Evolutionary conservation across 1,140 invertebrate species (phyloP), one percentile per base, ranked within the genome.

Genomic region (Prorops nasuta): DNA sequence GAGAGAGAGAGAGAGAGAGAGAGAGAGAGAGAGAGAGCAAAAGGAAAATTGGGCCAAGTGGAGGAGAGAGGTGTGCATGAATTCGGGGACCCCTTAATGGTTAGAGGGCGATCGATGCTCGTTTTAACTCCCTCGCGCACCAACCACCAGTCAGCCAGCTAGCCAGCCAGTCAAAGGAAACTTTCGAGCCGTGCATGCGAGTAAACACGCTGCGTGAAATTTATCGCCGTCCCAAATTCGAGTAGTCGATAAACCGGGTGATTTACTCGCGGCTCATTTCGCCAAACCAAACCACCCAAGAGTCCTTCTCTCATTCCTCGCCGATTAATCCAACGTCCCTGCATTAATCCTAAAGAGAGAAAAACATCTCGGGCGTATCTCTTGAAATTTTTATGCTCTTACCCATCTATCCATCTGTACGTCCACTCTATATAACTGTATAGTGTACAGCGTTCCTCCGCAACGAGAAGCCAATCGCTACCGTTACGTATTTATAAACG

Each of bases 221-320:
- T 57, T 57, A 57, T 57, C 54, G 54, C 38, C 36, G 51, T 31
- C 32, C 54, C 51, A 52, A 57, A 49, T 57, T 54, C 54, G 31
- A 31, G 6, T 15, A 32, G 37, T 42, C 41, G 46, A 45, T 54
- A 46, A 42, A 46, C 45, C 55, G 19, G 49, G 32, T 54, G 55
- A 57, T 57, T 57, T 57, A 54, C 35, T 57, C 51, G 51, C 22
- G 42, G 22, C 14, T 46, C 20, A 24, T 12, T n/a, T 3, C 19
- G 44, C 15, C 12, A 39, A n/a, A 22, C 24, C 24, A 21, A 24
- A 45, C 24, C 4, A 28, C 24, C n/a, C n/a, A n/a, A n/a, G 24
- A 28, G 24, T 28, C 24, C 24, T 28, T 28, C 4, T 28, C 24
- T 28, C 10, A 28, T 28, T 28, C 24, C 24, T 10, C 10, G 24